Evolutionary conservation across 2,113 vertebrate species (phyloP), one percentile per base, ranked within the genome.

Genomic region (Seriola aureovittata): DNA sequence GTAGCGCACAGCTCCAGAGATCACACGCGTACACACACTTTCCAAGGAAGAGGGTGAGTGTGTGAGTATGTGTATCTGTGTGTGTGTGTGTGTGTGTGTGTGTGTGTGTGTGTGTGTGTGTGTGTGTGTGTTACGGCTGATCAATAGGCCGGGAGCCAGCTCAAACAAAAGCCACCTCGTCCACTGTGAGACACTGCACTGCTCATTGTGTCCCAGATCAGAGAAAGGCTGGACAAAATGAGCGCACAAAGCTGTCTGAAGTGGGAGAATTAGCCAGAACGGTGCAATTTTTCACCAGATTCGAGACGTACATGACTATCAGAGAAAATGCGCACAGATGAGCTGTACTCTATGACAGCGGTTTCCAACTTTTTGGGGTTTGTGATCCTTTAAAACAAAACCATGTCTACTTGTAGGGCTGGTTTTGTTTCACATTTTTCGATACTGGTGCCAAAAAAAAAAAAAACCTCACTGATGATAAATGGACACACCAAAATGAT

Each of bases 171-270:
- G 92, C 81, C 75, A 29, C 65, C 78, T 82, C 73, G 36, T 90
- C 84, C 87, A 84, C 42, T 36, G 71, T 9, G 63, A 85, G 80
- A 82, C 81, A 60, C 78, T 25, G 75, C 82, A 64, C 25, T 1
- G 75, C 75, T 89, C 84, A 89, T 89, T 93, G 90, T 93, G 82
- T 70, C 60, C 64, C 71, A 85, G 77, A 92, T 91, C 90, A 91
- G 85, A 89, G 82, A 40, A 8, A 83, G 55, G 64, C 68, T 44
- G 82, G 62, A 65, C 52, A 46, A 50, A 74, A 60, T 38, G 52
- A 59, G 80, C 17, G 16, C 57, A 67, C 66, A 82, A 36, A 73
- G 62, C n/a, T 63, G 66, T 57, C 71, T 80, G 57, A 79, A 75
- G 82, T 50, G 65, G 44, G 69, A 67, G 19, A 62, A 79, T 44